Percentiles rank a stretch among this genome's conserved stretches.
Conservation (phyloP, 2,888 invertebrate species). For the Xanthorhoe designata region DNA sequence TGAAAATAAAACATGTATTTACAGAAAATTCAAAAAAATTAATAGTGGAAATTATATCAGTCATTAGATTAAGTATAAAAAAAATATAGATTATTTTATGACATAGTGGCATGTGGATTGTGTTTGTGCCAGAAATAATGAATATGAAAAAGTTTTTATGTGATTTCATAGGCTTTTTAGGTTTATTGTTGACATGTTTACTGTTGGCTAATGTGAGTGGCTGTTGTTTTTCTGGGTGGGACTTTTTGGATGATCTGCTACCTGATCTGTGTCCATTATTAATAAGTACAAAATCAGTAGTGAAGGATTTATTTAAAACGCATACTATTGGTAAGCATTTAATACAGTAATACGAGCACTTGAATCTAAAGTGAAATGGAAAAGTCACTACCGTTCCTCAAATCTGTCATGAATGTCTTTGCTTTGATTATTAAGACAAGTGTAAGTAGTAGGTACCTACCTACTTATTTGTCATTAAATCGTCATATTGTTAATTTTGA, state of each 20-base stretch:
- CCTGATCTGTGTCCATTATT: conserved; percentile 67
- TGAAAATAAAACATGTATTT: not conserved
- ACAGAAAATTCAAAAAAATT: conserved; percentile 18
- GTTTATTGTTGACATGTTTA: conserved; percentile 50
- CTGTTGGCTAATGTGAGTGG: conserved; percentile 56
- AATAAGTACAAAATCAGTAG: conserved; percentile 56
- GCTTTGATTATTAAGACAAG: no score
- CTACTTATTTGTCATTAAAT: no score
- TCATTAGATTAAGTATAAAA: conserved; percentile 21
- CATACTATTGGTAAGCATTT: conserved; percentile 61
- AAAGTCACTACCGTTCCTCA: no score
- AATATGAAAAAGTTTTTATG: conserved; percentile 49
- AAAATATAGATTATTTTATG: conserved; percentile 23
- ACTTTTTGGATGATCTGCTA: conserved; percentile 64
- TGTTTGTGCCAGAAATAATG: conserved; percentile 47
- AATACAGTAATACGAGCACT: not conserved
- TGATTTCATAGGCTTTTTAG: conserved; percentile 50
- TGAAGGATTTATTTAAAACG: conserved; percentile 63
- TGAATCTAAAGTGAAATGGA: no score
- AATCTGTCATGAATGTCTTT: no score
- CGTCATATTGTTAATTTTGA: no score
- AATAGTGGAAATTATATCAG: not conserved
- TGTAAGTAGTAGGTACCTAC: no score
- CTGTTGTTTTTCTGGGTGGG: conserved; percentile 68
- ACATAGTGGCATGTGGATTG: conserved; percentile 32